phyloP scores from a whole-genome alignment of 2,797 vertebrate genomes.

The Sebastes matsubarae region DNA sequence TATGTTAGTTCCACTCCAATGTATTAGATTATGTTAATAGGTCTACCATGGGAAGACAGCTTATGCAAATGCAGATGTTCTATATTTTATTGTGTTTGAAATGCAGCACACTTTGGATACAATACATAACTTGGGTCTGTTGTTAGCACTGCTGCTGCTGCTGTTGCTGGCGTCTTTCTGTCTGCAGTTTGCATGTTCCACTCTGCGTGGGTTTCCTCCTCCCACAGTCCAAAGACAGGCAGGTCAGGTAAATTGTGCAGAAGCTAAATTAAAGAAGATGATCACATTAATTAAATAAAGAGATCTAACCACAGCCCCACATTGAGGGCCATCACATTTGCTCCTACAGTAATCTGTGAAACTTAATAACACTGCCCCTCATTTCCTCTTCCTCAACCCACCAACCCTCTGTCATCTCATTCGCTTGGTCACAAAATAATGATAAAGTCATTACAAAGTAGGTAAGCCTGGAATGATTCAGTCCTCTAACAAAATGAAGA shows the following conservation, averaged over 20 bases:
- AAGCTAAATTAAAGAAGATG: not conserved
- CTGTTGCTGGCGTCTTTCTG: not conserved
- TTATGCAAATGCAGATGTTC: not conserved
- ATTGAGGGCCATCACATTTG: not conserved
- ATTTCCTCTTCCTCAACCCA: not conserved
- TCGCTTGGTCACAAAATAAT: not conserved
- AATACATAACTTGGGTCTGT: not conserved
- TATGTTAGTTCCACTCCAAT: not conserved
- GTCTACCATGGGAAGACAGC: not conserved
- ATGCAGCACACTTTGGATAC: not conserved
- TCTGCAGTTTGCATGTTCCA: not conserved
- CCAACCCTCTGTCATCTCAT: not conserved
- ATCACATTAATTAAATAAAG: not conserved
- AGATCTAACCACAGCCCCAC: fast-evolving
- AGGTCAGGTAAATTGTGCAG: not conserved
- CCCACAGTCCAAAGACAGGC: not conserved
- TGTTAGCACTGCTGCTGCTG: not conserved
- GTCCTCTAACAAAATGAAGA: not conserved
- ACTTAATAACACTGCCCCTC: not conserved
- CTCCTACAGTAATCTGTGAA: not conserved
- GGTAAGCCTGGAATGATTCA: not conserved
- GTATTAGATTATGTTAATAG: not conserved
- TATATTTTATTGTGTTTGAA: not conserved
- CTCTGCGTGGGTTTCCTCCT: not conserved
- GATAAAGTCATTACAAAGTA: not conserved